Base-by-base conservation (phyloP, 1,140 invertebrate species). In the Papilio machaon region DNA sequence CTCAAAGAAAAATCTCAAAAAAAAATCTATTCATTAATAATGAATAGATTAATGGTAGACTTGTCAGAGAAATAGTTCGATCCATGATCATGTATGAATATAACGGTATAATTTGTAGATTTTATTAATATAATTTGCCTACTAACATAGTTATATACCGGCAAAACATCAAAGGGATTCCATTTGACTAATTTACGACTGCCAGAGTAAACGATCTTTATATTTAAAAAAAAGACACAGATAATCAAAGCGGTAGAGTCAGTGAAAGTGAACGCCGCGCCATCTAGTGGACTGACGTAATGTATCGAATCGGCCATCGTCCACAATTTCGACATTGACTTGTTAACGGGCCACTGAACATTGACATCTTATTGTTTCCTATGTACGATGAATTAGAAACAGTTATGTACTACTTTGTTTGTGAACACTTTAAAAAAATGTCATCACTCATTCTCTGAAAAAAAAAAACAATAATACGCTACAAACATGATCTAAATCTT, bases 241-340 rank as follows among this genome's bases (percentile, higher is more conserved):
- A 64, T 70, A 70, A 15, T 13, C 15, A 70, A 35, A 70, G 11
- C 23, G 6, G 19, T 76, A 23, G 74, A 11, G 11, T 35, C 76
- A 78, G 76, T 79, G 77, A 79, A 79, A 79, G 77, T 79, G 77
- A 79, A 79, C 58, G 76, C 54, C 54, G 8, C 76, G 77, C 58
- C 77, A 79, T 79, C 77, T 79, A 58, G 47, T 47, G 60, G 77
- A 30, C 4, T 79, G 77, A 79, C 77, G 77, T 64, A 79, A 67
- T 43, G 77, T 64, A 46, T 47, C 77, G 54, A 79, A 79, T 79
- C 58, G 77, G 35, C 35, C 76, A 43, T 43, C 76, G 77, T 43
- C 38, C 6, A 64, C 54, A 38, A 38, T 79, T 79, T 79, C 77
- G 38, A 79, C 77, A 79, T 23, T 58, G 58, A 78, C 17, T 52